Percentiles rank a stretch among this genome's conserved stretches.
These are phyloP conservation scores for Argentina silus DNA, from an alignment of 2,797 vertebrate species.

Conservation along the genomic window DNA sequence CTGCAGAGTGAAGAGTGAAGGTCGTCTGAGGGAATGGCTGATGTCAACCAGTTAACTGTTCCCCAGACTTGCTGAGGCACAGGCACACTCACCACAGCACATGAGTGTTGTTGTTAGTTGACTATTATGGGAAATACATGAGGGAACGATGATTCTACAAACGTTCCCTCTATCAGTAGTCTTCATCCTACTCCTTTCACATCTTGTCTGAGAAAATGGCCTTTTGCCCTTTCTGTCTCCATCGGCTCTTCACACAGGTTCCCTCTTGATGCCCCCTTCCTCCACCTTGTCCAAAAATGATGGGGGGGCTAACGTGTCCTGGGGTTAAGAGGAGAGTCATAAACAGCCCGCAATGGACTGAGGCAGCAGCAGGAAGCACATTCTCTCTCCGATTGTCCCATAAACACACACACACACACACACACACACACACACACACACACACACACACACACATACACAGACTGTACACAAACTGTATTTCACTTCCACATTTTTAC, in stretches of 20 bases:
- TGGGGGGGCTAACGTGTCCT: not conserved
- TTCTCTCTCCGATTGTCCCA: conserved; percentile 20
- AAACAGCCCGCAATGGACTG: not conserved
- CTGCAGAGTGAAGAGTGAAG: conserved; percentile 36
- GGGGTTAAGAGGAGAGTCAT: not conserved
- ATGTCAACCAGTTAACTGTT: conserved; percentile 20
- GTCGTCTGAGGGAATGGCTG: conserved; percentile 62
- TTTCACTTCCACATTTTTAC: conserved; percentile 64
- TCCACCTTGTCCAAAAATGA: not conserved
- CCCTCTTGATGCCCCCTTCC: too few species aligned
- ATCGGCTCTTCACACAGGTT: too few species aligned
- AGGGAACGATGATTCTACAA: not conserved
- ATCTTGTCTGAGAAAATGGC: not conserved
- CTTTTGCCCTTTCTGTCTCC: not conserved
- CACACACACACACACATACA: conserved; percentile 22
- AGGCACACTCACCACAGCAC: conserved; percentile 8
- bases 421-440: conserved; percentile 22
- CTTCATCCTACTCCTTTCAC: not conserved
- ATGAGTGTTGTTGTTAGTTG: conserved; percentile 57
- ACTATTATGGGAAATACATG: conserved; percentile 36
- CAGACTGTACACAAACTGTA: conserved; percentile 27
- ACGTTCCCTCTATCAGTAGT: conserved; percentile 44
- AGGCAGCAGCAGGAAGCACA: not conserved
- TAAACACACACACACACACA: conserved; percentile 24
- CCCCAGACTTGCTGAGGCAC: not conserved